These are phyloP conservation scores for Cyprinella venusta DNA, from an alignment of 2,797 vertebrate genomes.

Conservation along the genomic window DNA sequence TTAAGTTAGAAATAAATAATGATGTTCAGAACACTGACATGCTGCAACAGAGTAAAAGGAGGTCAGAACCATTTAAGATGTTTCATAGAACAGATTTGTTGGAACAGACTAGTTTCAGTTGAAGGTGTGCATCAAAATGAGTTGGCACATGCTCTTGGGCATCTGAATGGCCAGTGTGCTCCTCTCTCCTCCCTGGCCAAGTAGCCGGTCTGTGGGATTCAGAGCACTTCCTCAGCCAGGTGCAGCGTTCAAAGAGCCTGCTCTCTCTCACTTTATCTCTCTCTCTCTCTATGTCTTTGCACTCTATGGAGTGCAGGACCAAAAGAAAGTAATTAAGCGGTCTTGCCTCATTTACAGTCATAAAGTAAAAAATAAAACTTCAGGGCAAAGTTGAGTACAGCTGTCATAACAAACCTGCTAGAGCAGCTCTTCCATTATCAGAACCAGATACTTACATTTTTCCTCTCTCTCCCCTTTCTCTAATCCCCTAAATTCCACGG, in stretches of 20 bases:
- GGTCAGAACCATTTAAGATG: not conserved
- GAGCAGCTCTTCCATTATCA: not conserved
- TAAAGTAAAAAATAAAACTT: not conserved
- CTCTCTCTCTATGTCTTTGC: conserved; percentile 15
- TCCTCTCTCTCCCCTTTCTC: conserved; percentile 11
- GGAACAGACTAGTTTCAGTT: conserved; percentile 3
- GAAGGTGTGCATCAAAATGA: not conserved
- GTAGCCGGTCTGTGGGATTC: conserved; percentile 42
- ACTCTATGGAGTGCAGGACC: conserved; percentile 1
- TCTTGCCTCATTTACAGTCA: conserved; percentile 2
- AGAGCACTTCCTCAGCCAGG: conserved; percentile 31
- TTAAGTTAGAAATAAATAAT: not conserved
- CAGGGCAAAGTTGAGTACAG: not conserved
- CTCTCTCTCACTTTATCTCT: not conserved
- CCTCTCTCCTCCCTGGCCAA: conserved; percentile 5
- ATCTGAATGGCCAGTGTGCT: conserved; percentile 27
- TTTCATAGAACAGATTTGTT: not conserved
- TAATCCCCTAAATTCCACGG: conserved; percentile 32
- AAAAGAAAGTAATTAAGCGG: not conserved
- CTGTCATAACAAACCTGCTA: conserved; percentile 13
- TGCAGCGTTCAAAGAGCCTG: conserved; percentile 18
- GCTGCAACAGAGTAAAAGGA: conserved; percentile 22
- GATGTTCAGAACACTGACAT: not conserved
- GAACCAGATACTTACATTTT: conserved; percentile 5
- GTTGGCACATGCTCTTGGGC: not conserved